phyloP scores from a whole-genome alignment of 2,113 vertebrate genomes.

The Oxygymnocypris stewartii region DNA sequence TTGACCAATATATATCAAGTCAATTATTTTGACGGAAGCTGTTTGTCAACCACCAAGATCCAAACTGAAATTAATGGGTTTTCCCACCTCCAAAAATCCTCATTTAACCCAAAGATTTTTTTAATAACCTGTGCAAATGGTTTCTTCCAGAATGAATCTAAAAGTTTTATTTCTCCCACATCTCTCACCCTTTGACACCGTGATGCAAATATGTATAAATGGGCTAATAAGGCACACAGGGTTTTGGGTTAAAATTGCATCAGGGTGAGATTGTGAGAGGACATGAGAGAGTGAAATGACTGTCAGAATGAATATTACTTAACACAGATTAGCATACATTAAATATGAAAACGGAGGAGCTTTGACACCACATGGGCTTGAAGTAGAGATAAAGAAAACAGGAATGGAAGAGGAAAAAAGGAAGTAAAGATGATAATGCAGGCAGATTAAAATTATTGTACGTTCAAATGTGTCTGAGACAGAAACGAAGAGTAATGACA shows the following conservation, averaged over 20 bases:
- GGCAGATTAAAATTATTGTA: slow-evolving; percentile 2
- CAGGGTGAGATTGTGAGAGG: slow-evolving; percentile 29
- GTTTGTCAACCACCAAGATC: background rate
- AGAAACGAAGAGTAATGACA: slow-evolving; percentile 18
- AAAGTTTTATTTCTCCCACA: slow-evolving; percentile 18
- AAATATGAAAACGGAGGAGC: slow-evolving; percentile 26
- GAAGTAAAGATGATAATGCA: background rate
- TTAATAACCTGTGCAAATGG: background rate
- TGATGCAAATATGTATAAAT: slow-evolving; percentile 49
- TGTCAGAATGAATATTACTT: slow-evolving; percentile 38
- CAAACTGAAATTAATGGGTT: background rate
- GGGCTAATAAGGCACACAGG: slow-evolving; percentile 27
- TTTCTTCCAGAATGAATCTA: background rate
- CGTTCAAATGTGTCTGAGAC: background rate
- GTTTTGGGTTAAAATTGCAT: slow-evolving; percentile 31
- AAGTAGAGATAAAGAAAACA: slow-evolving; percentile 31
- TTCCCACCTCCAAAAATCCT: background rate
- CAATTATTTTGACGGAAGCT: background rate
- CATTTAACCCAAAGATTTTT: background rate
- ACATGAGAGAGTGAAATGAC: slow-evolving; percentile 41
- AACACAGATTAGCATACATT: slow-evolving; percentile 47
- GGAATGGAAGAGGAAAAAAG: background rate
- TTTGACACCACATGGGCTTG: slow-evolving; percentile 28
- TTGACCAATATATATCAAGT: background rate
- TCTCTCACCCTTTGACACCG: slow-evolving; percentile 1